A percentile compares a stretch with the other conserved stretches of the same genome.
These are phyloP conservation scores for Coreoperca whiteheadi DNA, from an alignment of 2,113 vertebrate species.

Conservation along the genomic window DNA sequence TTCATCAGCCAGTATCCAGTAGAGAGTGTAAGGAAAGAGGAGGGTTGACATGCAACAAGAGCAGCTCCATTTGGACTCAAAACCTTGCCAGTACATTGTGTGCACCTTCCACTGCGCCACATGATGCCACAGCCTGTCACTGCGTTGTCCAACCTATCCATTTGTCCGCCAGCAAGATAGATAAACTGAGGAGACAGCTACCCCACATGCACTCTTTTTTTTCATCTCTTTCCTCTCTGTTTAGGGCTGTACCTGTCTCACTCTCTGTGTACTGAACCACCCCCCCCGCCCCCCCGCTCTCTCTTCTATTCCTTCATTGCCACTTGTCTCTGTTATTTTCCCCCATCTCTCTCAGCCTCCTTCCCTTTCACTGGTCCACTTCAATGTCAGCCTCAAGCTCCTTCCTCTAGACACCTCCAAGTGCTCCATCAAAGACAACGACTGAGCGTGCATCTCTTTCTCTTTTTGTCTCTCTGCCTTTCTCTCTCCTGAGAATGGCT, in stretches of 20 bases:
- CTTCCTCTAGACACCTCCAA: constrained; percentile 73
- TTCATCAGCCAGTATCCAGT: constrained; percentile 45
- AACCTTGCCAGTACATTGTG: constrained; percentile 38
- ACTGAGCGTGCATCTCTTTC: constrained; percentile 66
- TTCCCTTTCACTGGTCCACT: constrained; percentile 55
- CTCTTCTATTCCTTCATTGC: background rate
- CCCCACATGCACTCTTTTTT: constrained; percentile 37
- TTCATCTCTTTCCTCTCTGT: background rate
- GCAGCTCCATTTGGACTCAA: constrained; percentile 39
- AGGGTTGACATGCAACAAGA: constrained; percentile 38
- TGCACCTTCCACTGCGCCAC: constrained; percentile 44
- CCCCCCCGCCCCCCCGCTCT: background rate
- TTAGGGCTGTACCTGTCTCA: constrained; percentile 57
- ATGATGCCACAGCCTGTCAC: constrained; percentile 31
- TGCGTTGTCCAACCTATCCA: constrained; percentile 32
- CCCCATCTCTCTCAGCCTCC: constrained; percentile 8
- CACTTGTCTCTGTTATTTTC: background rate
- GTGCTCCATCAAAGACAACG: constrained; percentile 78
- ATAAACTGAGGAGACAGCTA: constrained; percentile 40
- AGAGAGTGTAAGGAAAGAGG: constrained; percentile 26
- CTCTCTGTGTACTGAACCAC: constrained; percentile 3
- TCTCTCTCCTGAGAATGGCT: constrained; percentile 80
- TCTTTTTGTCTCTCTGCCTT: constrained; percentile 65
- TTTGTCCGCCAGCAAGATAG: constrained; percentile 34
- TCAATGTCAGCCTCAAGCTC: constrained; percentile 68